phyloP scores from a whole-genome alignment of 2,888 invertebrate species.

The Volucella inflata region DNA sequence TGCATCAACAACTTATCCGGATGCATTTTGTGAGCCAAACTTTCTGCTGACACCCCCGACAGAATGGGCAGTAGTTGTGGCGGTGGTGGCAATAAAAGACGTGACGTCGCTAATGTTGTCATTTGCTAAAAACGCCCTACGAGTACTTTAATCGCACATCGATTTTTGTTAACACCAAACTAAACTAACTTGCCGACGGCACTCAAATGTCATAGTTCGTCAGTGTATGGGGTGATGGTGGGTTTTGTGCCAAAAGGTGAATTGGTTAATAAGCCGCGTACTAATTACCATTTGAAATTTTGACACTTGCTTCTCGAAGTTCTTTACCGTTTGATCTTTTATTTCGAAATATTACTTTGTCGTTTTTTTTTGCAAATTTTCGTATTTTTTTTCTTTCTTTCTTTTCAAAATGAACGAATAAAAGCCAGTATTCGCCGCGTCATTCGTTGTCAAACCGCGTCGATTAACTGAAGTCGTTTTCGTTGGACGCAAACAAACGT shows the following conservation, averaged over 20 bases:
- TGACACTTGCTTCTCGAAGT: conserved; percentile 34
- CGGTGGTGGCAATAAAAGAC: conserved; percentile 70
- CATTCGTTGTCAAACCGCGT: conserved; percentile 79
- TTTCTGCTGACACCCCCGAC: conserved; percentile 64
- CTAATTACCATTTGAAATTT: conserved; percentile 49
- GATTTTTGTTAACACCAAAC: conserved; percentile 55
- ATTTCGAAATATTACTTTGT: conserved; percentile 22
- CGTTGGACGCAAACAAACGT: conserved; percentile 72
- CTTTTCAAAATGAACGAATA: conserved; percentile 54
- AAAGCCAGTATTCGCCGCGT: conserved; percentile 75
- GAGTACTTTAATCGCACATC: conserved; percentile 25
- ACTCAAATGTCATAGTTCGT: conserved; percentile 69
- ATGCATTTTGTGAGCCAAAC: conserved; percentile 79
- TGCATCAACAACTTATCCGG: conserved; percentile 82
- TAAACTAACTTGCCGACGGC: conserved; percentile 72
- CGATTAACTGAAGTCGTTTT: conserved; percentile 78
- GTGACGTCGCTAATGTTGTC: conserved; percentile 78
- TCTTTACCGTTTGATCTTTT: not conserved
- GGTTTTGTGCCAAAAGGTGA: conserved; percentile 1
- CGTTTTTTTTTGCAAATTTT: conserved; percentile 43
- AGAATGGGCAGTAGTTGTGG: conserved; percentile 66
- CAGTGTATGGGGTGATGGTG: not conserved
- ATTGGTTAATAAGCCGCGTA: conserved; percentile 15
- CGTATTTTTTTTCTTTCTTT: conserved; percentile 40
- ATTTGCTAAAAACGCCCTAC: conserved; percentile 71